A percentile compares a stretch with the other conserved stretches of the same genome.
These are phyloP conservation scores for Oreamnos americanus DNA, from an alignment of 2,113 vertebrate genomes.

Conservation along the genomic window DNA sequence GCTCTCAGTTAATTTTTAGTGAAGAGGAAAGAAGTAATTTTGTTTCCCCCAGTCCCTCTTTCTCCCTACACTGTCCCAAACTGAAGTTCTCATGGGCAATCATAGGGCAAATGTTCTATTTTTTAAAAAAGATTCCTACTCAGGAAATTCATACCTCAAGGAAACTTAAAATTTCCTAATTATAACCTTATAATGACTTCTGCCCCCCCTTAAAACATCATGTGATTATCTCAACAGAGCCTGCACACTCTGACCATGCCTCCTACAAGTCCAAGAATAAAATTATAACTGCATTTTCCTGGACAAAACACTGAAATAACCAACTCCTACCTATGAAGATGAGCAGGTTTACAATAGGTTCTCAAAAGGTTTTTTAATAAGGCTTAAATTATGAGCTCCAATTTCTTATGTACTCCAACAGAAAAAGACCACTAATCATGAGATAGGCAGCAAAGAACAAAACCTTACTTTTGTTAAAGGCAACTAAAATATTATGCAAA, in stretches of 20 bases:
- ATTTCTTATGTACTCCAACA: neutral
- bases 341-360: neutral
- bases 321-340: neutral
- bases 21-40: neutral
- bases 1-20: neutral
- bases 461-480: neutral
- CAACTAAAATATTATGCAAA: conserved; percentile 43
- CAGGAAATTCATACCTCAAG: neutral
- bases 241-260: neutral
- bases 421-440: conserved; percentile 11
- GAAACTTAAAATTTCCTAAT: conserved; percentile 22
- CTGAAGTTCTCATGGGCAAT: neutral
- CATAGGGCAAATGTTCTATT: neutral
- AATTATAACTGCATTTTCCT: conserved; percentile 22
- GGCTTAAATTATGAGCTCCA: neutral
- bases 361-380: neutral
- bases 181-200: neutral
- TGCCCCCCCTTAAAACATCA: neutral
- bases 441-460: neutral
- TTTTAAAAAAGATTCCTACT: neutral
- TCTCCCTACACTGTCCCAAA: neutral
- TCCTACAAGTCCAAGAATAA: neutral
- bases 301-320: neutral
- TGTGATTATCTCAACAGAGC: neutral
- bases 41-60: neutral